Percentiles rank a stretch among this genome's conserved stretches.
Conservation (phyloP, 2,113 vertebrate genomes). For the Alouatta palliata region DNA sequence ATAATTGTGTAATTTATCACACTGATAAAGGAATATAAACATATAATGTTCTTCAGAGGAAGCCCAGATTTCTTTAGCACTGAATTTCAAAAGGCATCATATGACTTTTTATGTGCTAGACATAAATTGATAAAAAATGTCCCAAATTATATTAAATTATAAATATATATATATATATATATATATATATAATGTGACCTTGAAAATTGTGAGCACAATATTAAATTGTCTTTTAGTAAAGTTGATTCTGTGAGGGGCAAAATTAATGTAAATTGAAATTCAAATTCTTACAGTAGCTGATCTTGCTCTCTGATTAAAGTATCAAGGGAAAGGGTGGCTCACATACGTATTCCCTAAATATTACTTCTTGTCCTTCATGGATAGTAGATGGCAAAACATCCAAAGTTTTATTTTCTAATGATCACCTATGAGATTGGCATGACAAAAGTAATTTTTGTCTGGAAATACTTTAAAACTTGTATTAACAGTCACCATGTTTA, state of each 20-base stretch:
- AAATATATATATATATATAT: background rate
- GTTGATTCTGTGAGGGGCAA: background rate
- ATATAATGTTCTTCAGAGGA: background rate
- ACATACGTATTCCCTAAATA: background rate
- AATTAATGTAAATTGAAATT: background rate
- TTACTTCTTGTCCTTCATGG: background rate
- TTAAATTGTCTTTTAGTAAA: conserved; percentile 26
- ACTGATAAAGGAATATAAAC: background rate
- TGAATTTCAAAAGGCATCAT: background rate
- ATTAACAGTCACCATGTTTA: background rate
- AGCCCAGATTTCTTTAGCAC: background rate
- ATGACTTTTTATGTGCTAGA: background rate
- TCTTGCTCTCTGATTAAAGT: background rate
- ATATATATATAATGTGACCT: background rate
- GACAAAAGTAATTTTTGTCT: background rate
- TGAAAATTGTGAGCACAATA: background rate
- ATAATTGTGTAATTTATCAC: background rate
- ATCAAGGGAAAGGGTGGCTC: background rate
- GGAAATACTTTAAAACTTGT: background rate
- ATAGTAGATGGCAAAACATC: background rate
- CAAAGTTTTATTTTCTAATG: background rate
- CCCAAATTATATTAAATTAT: background rate
- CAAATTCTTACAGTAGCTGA: background rate
- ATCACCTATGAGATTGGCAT: background rate
- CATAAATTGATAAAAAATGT: background rate